Evolutionary conservation across 2,797 vertebrate genomes (phyloP).

Genomic region (Allochrocebus solatus): DNA sequence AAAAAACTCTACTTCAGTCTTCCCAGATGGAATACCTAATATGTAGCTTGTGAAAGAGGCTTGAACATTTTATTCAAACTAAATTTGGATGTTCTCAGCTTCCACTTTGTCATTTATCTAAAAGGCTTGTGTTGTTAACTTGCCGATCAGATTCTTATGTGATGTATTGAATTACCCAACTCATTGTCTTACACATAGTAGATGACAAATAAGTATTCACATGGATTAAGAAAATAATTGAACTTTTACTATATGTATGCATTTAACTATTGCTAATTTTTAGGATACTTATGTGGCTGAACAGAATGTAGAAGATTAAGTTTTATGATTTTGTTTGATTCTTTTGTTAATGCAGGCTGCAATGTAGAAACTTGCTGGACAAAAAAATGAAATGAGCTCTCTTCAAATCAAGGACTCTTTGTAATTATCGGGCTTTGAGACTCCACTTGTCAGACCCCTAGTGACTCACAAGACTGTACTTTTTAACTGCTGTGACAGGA

Average conservation of each 20-base stretch:
- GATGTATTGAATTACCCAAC: not conserved
- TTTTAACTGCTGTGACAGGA: conserved; percentile 41
- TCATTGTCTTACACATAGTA: not conserved
- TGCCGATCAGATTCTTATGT: not conserved
- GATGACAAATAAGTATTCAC: not conserved
- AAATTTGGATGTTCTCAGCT: not conserved
- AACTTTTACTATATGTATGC: not conserved
- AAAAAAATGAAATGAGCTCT: not conserved
- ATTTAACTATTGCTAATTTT: not conserved
- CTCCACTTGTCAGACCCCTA: conserved; percentile 55
- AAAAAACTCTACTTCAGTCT: not conserved
- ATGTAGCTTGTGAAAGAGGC: not conserved
- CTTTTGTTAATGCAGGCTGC: not conserved
- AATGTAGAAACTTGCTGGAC: not conserved
- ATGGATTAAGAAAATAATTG: not conserved
- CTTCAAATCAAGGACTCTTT: conserved; percentile 50
- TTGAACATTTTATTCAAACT: not conserved
- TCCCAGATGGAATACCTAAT: not conserved
- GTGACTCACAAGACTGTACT: conserved; percentile 40
- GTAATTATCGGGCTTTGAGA: conserved; percentile 24
- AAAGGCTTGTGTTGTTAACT: not conserved
- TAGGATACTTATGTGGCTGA: not conserved
- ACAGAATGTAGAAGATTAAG: not conserved
- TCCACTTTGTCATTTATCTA: not conserved
- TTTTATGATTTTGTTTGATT: not conserved